Conservation (phyloP, 2,797 vertebrate genomes). For the Apogon hyalosoma region DNA sequence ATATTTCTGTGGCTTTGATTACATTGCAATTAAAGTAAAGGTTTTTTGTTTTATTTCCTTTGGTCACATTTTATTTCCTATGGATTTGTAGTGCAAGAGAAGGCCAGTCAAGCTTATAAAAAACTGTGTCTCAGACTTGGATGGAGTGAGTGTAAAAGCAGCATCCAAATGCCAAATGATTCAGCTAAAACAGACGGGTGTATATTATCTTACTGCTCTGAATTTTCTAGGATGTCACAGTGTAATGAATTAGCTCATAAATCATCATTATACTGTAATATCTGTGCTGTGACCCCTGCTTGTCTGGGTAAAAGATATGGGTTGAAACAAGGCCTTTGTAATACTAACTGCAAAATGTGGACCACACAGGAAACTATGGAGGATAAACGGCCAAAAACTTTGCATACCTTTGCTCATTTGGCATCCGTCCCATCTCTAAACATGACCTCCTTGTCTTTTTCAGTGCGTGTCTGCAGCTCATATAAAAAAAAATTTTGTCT, state of each 20-base stretch:
- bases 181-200: constrained; percentile 22
- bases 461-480: constrained; percentile 10
- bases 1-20: constrained; percentile 32
- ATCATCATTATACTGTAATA: constrained; percentile 58
- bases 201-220: constrained; percentile 53
- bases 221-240: constrained; percentile 53
- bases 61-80: constrained; percentile 52
- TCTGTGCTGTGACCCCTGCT: constrained; percentile 43
- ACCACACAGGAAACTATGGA: constrained; percentile 70
- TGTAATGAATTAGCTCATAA: constrained; percentile 51
- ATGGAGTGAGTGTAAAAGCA: constrained; percentile 9
- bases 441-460: constrained; percentile 21
- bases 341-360: constrained; percentile 42
- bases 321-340: constrained; percentile 43
- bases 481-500: not conserved
- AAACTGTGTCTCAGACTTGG: constrained; percentile 41
- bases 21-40: constrained; percentile 26
- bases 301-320: constrained; percentile 34
- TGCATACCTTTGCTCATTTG: constrained; percentile 45
- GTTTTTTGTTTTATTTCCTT: constrained; percentile 22
- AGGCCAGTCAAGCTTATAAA: constrained; percentile 30
- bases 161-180: constrained; percentile 11
- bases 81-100: constrained; percentile 35
- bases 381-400: constrained; percentile 38
- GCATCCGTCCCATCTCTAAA: constrained; percentile 25